phyloP scores from a whole-genome alignment of 2,797 vertebrate genomes.

The Pogoniulus pusillus region DNA sequence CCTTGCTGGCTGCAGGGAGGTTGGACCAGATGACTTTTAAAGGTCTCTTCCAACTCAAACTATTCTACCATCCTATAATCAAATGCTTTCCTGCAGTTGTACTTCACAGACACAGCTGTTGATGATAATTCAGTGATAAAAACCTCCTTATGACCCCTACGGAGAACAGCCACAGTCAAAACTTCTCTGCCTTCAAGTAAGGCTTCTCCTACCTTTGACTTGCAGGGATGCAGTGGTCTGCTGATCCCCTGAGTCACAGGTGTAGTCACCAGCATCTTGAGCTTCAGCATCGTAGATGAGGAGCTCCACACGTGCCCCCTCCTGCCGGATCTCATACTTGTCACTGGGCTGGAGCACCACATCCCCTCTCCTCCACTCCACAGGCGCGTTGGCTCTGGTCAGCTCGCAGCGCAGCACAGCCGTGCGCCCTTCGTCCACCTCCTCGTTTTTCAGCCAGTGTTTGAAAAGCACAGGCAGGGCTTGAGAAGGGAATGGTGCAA shows the following conservation, averaged over 20 bases:
- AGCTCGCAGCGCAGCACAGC: conserved; percentile 82
- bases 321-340: conserved; percentile 80
- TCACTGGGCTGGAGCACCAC: conserved; percentile 66
- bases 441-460: conserved; percentile 80
- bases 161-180: not conserved
- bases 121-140: not conserved
- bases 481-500: not conserved
- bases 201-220: conserved; percentile 60
- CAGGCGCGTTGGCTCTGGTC: conserved; percentile 69
- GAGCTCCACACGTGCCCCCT: conserved; percentile 81
- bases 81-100: not conserved
- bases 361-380: conserved; percentile 84
- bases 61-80: not conserved
- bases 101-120: fast-evolving
- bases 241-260: conserved; percentile 82
- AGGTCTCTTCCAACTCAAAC: not conserved
- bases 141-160: not conserved
- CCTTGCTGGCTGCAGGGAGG: not conserved
- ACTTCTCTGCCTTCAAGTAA: not conserved
- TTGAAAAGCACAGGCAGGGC: conserved; percentile 80
- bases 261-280: conserved; percentile 86
- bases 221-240: conserved; percentile 27
- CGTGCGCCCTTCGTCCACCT: conserved; percentile 78
- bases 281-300: conserved; percentile 84
- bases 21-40: not conserved